Base-by-base conservation (phyloP, 2,797 vertebrate species). In the Sciurus vulgaris region DNA sequence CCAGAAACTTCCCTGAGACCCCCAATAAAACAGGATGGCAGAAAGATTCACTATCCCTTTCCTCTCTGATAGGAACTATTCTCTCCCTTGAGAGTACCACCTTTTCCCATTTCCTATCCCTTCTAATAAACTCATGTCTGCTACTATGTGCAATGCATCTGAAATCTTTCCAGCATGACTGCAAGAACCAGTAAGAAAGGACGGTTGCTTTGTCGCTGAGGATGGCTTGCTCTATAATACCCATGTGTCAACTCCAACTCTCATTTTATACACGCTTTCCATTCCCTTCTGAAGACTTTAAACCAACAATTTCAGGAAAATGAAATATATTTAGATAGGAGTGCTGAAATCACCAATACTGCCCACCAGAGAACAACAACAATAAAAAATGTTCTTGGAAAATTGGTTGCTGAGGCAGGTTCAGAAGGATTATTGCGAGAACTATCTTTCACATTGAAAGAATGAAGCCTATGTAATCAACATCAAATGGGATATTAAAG, bases 401-500 rank as follows among this genome's bases (percentile, higher is more conserved):
- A 95, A 89, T n/a, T 69, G 22, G 10, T 82, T 91, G 54, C 24
- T 87, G 61, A 78, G 30, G 12, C 15, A 73, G 28, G 24, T 84
- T 86, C 22, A 77, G 38, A 91, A 14, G 28, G 12, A 89, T 67
- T 91, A 86, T 91, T 91, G 59, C 94, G 74, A 95, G 38, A 94
- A 96, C 24, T 67, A 13, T 38, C 74, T 84, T 51, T 12, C 33
- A 91, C 91, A 63, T 85, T 61, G 18, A 96, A 94, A 96, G 33
- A 61, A 78, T 89, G 69, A 93, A 82, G 56, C 35, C 28, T 72
- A 93, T 47, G 44, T 30, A 73, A 93, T 61, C 47, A 92, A 82
- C 56, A 83, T 59, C 28, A 76, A 95, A 92, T 85, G 30, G 38
- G n/a, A 56, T 82, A 84, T 91, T 79, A 96, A 92, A 93, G 56